These are phyloP conservation scores for Cheilosia pagana DNA, from an alignment of 2,888 invertebrate species.

Conservation along the genomic window DNA sequence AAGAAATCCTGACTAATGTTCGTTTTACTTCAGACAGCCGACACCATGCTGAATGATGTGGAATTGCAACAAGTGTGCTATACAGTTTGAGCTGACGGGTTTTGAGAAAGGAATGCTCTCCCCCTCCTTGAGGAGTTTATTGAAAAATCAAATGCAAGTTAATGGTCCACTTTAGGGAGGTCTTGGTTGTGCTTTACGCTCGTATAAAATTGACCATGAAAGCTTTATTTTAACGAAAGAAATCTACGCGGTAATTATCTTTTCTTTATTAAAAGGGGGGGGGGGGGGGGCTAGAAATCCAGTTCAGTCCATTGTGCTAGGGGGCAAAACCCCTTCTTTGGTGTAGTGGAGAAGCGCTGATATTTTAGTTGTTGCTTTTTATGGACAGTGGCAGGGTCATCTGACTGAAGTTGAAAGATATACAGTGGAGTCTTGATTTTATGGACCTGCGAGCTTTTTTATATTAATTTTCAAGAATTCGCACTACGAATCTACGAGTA, in stretches of 20 bases:
- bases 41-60: slow-evolving; percentile 39
- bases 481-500: too few species aligned
- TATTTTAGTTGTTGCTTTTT: too few species aligned
- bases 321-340: too few species aligned
- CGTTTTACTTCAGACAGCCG: slow-evolving; percentile 33
- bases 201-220: neutral
- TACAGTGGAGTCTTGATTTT: too few species aligned
- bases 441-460: too few species aligned
- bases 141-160: slow-evolving; percentile 6
- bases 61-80: slow-evolving; percentile 60
- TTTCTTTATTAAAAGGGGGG: too few species aligned
- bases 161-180: neutral
- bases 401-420: too few species aligned
- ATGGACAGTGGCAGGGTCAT: too few species aligned
- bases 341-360: too few species aligned
- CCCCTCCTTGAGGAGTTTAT: neutral
- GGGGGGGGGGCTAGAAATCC: too few species aligned
- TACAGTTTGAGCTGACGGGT: slow-evolving; percentile 13
- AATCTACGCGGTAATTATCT: neutral
- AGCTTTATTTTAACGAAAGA: neutral
- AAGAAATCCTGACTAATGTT: slow-evolving; percentile 27
- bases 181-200: neutral
- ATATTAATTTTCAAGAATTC: too few species aligned
- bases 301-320: too few species aligned
- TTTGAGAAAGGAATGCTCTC: neutral